These are phyloP conservation scores for Lepisosteus osseus DNA, from an alignment of 2,113 vertebrate species.

Conservation along the genomic window DNA sequence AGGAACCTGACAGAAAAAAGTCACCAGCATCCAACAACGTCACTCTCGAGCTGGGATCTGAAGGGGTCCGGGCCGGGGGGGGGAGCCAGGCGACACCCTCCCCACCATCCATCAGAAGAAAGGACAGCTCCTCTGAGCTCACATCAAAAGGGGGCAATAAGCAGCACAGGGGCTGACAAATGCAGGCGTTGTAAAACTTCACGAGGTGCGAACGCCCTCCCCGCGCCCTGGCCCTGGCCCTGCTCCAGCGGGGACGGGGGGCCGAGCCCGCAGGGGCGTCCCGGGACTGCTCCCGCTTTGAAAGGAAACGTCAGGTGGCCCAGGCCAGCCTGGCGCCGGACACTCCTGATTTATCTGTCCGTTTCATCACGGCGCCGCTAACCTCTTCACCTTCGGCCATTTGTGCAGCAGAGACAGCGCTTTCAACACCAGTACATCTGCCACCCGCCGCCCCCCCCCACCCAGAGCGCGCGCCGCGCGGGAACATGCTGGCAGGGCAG, in stretches of 20 bases:
- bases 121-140: too few relatives aligned
- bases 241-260: constrained; percentile 27
- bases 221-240: constrained; percentile 49
- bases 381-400: constrained; percentile 69
- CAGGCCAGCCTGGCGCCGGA: constrained; percentile 38
- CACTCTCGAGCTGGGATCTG: too few relatives aligned
- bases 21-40: too few relatives aligned
- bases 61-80: constrained; percentile 23
- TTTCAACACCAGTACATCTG: constrained; percentile 48
- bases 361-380: constrained; percentile 62
- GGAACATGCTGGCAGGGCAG: too few relatives aligned
- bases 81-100: constrained; percentile 20
- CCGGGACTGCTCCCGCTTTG: constrained; percentile 41
- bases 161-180: constrained; percentile 56
- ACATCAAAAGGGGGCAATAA: constrained; percentile 48
- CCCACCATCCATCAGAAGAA: too few relatives aligned
- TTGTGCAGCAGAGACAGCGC: constrained; percentile 63
- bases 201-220: constrained; percentile 73
- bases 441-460: constrained; percentile 17
- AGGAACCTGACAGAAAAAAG: too few relatives aligned
- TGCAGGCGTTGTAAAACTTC: constrained; percentile 72
- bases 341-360: constrained; percentile 64
- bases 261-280: background rate
- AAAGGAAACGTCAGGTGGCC: constrained; percentile 62
- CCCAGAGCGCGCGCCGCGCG: constrained; percentile 23